Evolutionary conservation across 2,888 invertebrate genomes (phyloP).

Genomic region (Diarsia brunnea): DNA sequence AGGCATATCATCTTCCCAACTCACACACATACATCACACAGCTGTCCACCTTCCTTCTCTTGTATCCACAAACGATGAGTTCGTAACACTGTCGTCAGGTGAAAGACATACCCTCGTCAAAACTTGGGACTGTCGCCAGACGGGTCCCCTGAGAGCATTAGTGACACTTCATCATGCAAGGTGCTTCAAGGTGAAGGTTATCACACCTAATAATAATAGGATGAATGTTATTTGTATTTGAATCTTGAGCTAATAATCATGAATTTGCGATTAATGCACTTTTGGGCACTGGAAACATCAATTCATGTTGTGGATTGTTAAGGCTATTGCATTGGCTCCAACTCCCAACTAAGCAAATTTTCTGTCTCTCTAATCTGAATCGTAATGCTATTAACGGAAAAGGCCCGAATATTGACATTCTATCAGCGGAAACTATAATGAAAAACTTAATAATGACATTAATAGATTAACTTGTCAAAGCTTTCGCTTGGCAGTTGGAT

Average conservation of each 20-base stretch:
- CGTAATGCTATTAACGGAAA: neutral
- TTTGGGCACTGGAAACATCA: neutral
- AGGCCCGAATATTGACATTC: neutral
- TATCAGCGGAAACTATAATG: neutral
- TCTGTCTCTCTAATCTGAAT: too few species aligned
- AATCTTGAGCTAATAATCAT: neutral
- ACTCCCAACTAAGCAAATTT: neutral
- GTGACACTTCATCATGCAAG: slow-evolving; percentile 27
- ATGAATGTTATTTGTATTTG: neutral
- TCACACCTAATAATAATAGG: neutral
- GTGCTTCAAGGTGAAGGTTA: neutral
- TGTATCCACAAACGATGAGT: slow-evolving; percentile 15
- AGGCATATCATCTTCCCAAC: neutral
- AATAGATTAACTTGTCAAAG: too few species aligned
- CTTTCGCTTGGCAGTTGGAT: too few species aligned
- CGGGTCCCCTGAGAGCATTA: slow-evolving; percentile 31
- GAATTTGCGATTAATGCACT: neutral
- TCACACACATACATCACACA: too few species aligned
- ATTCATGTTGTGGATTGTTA: too few species aligned
- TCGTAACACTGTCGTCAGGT: slow-evolving; percentile 32
- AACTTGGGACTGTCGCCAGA: slow-evolving; percentile 16
- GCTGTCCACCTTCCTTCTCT: slow-evolving; percentile 1
- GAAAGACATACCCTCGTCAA: slow-evolving; percentile 51
- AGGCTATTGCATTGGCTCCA: too few species aligned
- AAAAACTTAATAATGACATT: too few species aligned